These are phyloP conservation scores for Myrmophylax atrothorax DNA, from an alignment of 2,113 vertebrate genomes.

Conservation along the genomic window DNA sequence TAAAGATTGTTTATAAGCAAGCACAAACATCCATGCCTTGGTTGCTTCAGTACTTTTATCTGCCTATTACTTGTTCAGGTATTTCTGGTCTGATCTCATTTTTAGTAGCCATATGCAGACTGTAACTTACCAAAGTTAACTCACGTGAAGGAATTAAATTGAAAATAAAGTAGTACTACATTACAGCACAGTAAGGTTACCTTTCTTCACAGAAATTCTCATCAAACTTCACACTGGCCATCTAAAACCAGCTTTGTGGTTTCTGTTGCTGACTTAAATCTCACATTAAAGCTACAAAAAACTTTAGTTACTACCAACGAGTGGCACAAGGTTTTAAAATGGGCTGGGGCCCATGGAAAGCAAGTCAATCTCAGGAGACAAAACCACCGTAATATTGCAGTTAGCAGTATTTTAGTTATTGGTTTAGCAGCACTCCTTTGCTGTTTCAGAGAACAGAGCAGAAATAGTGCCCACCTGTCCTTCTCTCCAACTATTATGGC, in stretches of 20 bases:
- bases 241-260: background rate
- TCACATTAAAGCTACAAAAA: background rate
- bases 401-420: background rate
- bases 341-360: background rate
- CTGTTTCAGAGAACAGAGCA: background rate
- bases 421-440: background rate
- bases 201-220: background rate
- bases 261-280: background rate
- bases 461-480: background rate
- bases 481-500: background rate
- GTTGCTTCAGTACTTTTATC: background rate
- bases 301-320: background rate
- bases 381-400: background rate
- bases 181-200: background rate
- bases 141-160: background rate
- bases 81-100: background rate
- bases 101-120: background rate
- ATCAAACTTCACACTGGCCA: background rate
- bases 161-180: background rate
- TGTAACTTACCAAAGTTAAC: background rate
- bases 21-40: background rate
- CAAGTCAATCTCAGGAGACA: background rate
- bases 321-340: rapidly evolving
- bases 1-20: background rate
- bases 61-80: background rate